Evolutionary conservation across 2,888 invertebrate genomes (phyloP), one percentile per base, ranked within the genome.

Genomic region (Dryadula phaetusa): DNA sequence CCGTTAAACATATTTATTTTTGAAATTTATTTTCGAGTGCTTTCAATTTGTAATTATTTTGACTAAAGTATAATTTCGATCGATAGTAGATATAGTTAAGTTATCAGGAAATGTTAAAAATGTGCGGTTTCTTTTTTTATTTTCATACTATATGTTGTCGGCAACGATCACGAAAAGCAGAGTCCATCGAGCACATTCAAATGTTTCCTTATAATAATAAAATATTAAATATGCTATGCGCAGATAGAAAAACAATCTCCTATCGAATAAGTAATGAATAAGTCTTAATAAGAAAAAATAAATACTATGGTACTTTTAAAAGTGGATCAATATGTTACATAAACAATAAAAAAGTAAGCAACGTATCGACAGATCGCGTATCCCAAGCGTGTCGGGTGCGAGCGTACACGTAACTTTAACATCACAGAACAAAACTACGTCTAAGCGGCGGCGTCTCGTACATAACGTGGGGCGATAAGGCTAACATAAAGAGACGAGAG

Each of bases 281-380:
- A 73, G 70, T 69, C 71, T 72, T 69, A 83, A 80, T 81, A 85
- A 77, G 77, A 79, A 80, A 81, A 83, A 88, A 89, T 88, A 89
- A 90, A 90, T 88, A 90, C 83, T 88, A 89, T 83, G 83, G 84
- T 86, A 87, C 80, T 86, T 85, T 87, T 85, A 85, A 88, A 87
- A 87, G n/a, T 87, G 82, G 84, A 87, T 84, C 82, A 80, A 84
- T 83, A 84, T 83, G 79, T 84, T 83, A 86, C 76, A 82, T 81
- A 84, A 82, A 84, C 79, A 82, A 80, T 79, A 79, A 78, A 76
- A 76, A 73, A 70, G 70, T 73, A 74, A 69, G 66, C 69, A 74
- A 72, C 69, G 76, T 74, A 71, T 66, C 72, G 69, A 70, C 72
- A 71, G 68, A 71, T 71, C 67, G 69, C 68, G 53, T 49, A 52